Conservation (phyloP, 2,797 vertebrate species). For the Peromyscus eremicus region DNA sequence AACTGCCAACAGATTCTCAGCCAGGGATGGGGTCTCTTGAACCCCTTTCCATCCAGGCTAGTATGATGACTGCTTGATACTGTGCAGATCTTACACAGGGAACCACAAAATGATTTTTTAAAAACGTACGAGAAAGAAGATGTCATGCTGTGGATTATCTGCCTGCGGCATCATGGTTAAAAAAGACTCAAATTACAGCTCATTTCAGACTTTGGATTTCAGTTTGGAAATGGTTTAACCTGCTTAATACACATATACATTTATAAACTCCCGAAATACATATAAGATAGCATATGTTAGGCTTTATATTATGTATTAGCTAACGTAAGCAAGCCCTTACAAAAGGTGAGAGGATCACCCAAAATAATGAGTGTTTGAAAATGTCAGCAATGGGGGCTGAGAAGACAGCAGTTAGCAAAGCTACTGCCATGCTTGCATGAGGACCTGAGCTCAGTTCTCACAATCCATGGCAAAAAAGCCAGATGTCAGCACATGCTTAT, state of each 20-base stretch:
- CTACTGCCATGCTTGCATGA: not conserved
- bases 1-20: not conserved
- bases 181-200: not conserved
- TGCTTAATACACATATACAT: not conserved
- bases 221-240: not conserved
- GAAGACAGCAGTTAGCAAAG: not conserved
- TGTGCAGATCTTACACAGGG: not conserved
- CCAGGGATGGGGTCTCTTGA: not conserved
- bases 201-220: not conserved
- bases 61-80: not conserved
- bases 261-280: not conserved
- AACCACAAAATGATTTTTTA: not conserved
- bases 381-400: not conserved
- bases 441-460: not conserved
- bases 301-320: not conserved
- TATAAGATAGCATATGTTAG: not conserved
- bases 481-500: not conserved
- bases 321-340: not conserved
- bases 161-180: not conserved
- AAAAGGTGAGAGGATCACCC: conserved; percentile 9
- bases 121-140: not conserved
- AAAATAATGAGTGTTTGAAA: not conserved
- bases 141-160: not conserved
- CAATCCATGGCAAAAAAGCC: not conserved
- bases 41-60: not conserved